Evolutionary conservation across 2,888 invertebrate genomes (phyloP).

Genomic region (Belgica antarctica): DNA sequence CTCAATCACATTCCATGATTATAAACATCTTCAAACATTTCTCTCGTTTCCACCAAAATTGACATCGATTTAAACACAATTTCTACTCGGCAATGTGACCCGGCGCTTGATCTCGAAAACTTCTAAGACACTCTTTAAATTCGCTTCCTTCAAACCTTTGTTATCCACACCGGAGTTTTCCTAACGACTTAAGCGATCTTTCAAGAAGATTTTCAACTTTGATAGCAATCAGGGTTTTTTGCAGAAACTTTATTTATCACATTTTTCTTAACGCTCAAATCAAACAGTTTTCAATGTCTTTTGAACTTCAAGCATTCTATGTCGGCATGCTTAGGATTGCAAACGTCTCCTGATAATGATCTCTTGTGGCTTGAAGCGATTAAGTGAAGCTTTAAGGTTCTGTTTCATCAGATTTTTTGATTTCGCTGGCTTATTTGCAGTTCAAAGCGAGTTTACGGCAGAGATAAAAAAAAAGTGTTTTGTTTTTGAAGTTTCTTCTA

Average conservation of each 20-base stretch:
- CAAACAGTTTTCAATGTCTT: background rate
- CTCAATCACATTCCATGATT: background rate
- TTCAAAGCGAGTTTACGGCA: background rate
- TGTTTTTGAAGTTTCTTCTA: too few relatives aligned
- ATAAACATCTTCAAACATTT: background rate
- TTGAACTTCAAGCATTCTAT: background rate
- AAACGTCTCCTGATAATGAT: background rate
- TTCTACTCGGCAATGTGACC: background rate
- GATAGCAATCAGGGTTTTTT: background rate
- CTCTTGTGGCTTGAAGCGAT: background rate
- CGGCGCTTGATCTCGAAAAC: background rate
- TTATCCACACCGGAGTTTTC: background rate
- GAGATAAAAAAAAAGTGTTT: background rate
- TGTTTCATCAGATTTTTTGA: background rate
- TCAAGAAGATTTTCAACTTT: background rate
- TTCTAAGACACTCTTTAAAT: background rate
- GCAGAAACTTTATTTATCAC: background rate
- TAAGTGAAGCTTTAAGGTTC: background rate
- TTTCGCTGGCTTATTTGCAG: background rate
- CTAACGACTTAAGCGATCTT: background rate
- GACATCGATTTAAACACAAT: conserved; percentile 5
- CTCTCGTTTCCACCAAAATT: conserved; percentile 8
- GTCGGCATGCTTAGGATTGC: too few relatives aligned
- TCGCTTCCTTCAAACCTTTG: background rate
- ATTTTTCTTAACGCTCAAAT: too few relatives aligned